These are phyloP conservation scores for Tetrax tetrax DNA, from an alignment of 2,113 vertebrate genomes.

Conservation along the genomic window DNA sequence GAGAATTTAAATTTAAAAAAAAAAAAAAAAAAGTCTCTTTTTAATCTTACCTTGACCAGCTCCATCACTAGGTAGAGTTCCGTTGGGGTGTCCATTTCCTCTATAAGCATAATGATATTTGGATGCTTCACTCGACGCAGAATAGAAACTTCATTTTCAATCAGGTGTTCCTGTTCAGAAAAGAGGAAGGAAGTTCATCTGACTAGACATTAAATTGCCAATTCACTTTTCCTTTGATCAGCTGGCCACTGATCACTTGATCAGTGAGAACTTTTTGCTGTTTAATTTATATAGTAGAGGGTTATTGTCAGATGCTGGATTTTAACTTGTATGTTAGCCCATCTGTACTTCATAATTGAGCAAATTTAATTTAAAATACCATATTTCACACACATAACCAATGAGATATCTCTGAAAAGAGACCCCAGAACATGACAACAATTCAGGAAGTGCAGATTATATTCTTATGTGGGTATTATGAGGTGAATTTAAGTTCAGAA, in stretches of 20 bases:
- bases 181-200: neutral
- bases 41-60: conserved; percentile 87
- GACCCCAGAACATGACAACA: neutral
- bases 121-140: conserved; percentile 94
- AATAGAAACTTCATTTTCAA: conserved; percentile 95
- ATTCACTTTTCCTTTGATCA: neutral
- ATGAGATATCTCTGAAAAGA: neutral
- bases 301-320: neutral
- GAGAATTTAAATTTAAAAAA: neutral
- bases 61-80: conserved; percentile 98
- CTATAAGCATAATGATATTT: conserved; percentile 96
- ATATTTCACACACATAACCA: neutral
- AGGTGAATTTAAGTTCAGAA: conserved; percentile 34
- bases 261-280: neutral
- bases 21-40: neutral
- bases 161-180: conserved; percentile 89
- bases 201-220: neutral
- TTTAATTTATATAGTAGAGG: neutral
- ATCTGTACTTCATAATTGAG: neutral
- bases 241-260: neutral
- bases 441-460: conserved; percentile 2
- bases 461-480: neutral
- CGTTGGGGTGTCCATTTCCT: conserved; percentile 91
- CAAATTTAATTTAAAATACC: neutral
- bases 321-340: neutral